Evolutionary conservation across 2,797 vertebrate species (phyloP).

Genomic region (Sebastes dallii): DNA sequence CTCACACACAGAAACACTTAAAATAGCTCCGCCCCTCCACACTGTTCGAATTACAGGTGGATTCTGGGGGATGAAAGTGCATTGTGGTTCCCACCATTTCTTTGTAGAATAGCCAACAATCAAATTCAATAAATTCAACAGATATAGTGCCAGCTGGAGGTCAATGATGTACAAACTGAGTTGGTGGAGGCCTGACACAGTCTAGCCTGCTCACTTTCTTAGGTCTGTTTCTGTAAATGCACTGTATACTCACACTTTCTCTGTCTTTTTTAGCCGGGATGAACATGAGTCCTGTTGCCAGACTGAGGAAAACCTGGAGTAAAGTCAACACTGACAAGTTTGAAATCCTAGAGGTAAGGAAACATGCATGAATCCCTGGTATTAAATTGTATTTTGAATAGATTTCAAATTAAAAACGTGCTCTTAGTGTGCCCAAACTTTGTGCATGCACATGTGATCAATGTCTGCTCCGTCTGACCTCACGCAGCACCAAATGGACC

Average conservation of each 20-base stretch:
- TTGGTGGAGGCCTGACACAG: conserved; percentile 7
- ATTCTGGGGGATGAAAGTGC: not conserved
- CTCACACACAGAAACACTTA: not conserved
- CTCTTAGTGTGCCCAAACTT: not conserved
- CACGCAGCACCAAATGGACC: conserved; percentile 95
- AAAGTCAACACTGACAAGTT: conserved; percentile 98
- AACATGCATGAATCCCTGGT: not conserved
- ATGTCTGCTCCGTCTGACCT: conserved; percentile 17
- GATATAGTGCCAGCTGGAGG: conserved; percentile 6
- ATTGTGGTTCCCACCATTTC: not conserved
- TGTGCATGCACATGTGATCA: not conserved
- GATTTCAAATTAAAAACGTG: not conserved
- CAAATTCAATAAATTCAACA: conserved; percentile 9
- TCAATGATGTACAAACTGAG: conserved; percentile 16
- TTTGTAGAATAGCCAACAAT: not conserved
- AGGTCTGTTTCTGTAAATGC: not conserved
- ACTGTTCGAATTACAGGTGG: not conserved
- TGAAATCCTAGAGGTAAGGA: conserved; percentile 93
- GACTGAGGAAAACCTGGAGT: conserved; percentile 95
- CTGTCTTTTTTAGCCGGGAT: conserved; percentile 85
- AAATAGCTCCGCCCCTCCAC: not conserved
- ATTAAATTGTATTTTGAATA: not conserved
- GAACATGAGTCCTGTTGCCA: conserved; percentile 96
- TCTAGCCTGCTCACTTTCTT: conserved; percentile 1
- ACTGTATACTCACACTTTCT: not conserved